These are phyloP conservation scores for Notarius quadriscutis DNA, from an alignment of 2,113 vertebrate genomes.

Conservation along the genomic window DNA sequence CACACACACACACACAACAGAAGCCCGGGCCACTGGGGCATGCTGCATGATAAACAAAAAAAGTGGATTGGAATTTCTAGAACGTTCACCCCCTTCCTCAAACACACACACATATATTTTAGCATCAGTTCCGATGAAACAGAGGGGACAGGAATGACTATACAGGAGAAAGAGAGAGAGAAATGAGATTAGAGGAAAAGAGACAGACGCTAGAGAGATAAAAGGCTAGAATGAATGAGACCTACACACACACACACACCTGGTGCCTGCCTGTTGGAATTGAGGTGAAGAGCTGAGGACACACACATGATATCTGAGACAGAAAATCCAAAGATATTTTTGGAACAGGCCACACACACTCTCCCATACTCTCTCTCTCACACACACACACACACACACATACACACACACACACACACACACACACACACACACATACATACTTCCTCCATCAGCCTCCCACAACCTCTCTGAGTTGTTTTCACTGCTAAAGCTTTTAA, in stretches of 20 bases:
- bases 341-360: slow-evolving; percentile 24
- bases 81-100: slow-evolving; percentile 10
- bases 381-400: slow-evolving; percentile 46
- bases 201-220: not conserved
- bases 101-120: slow-evolving; percentile 24
- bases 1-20: slow-evolving; percentile 40
- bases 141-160: slow-evolving; percentile 5
- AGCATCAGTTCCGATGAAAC: slow-evolving; percentile 39
- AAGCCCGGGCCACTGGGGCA: slow-evolving; percentile 44
- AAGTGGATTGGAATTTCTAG: slow-evolving; percentile 42
- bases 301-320: slow-evolving; percentile 49
- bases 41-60: slow-evolving; percentile 47
- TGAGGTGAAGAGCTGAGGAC: slow-evolving; percentile 9
- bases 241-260: slow-evolving; percentile 9
- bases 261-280: slow-evolving; percentile 22
- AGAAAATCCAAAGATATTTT: slow-evolving; percentile 45
- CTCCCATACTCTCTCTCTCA: slow-evolving; percentile 50
- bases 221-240: slow-evolving; percentile 11
- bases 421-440: slow-evolving; percentile 50
- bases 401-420: slow-evolving; percentile 50
- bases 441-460: slow-evolving; percentile 48
- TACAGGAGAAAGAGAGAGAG: not conserved
- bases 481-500: slow-evolving; percentile 47
- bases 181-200: slow-evolving; percentile 18
- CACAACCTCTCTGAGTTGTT: slow-evolving; percentile 43